Conservation (phyloP, 2,888 invertebrate species). For the Oscheius sp. region DNA sequence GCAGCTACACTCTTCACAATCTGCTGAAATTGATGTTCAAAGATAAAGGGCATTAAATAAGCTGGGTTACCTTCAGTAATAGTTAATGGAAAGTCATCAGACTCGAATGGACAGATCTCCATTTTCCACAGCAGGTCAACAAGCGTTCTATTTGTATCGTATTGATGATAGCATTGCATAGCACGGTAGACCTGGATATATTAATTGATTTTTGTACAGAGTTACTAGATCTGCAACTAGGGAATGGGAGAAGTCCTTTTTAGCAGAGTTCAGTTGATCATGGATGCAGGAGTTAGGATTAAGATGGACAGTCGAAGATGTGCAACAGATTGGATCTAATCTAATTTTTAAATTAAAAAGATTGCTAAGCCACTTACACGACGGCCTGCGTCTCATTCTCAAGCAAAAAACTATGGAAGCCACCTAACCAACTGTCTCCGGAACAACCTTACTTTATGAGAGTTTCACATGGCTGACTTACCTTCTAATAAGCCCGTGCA, state of each 20-base stretch:
- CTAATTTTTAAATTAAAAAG: conserved; percentile 38
- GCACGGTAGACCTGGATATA: conserved; percentile 52
- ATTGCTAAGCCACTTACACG: conserved; percentile 46
- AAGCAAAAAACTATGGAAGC: conserved; percentile 64
- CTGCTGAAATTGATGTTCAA: conserved; percentile 37
- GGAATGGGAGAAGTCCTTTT: conserved; percentile 50
- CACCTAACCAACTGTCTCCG: conserved; percentile 65
- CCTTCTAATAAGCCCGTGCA: conserved; percentile 48
- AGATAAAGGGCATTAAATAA: no score
- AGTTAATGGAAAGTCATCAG: conserved; percentile 45
- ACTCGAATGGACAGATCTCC: conserved; percentile 63
- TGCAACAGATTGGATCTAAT: conserved; percentile 67
- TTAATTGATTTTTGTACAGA: neutral
- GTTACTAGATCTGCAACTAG: conserved; percentile 53
- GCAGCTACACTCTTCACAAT: conserved; percentile 60
- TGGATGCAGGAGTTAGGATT: conserved; percentile 59
- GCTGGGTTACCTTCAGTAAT: conserved; percentile 42
- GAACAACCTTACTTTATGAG: conserved; percentile 54
- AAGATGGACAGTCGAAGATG: conserved; percentile 57
- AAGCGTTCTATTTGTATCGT: conserved; percentile 57
- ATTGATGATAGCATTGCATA: conserved; percentile 69
- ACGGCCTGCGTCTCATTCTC: conserved; percentile 65
- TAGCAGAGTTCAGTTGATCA: conserved; percentile 62
- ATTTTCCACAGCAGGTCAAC: conserved; percentile 68
- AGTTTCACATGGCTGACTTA: neutral